Percentiles rank a stretch among this genome's conserved stretches.
Conservation (phyloP, 1,140 invertebrate genomes). For the Protaetia brevitarsis region DNA sequence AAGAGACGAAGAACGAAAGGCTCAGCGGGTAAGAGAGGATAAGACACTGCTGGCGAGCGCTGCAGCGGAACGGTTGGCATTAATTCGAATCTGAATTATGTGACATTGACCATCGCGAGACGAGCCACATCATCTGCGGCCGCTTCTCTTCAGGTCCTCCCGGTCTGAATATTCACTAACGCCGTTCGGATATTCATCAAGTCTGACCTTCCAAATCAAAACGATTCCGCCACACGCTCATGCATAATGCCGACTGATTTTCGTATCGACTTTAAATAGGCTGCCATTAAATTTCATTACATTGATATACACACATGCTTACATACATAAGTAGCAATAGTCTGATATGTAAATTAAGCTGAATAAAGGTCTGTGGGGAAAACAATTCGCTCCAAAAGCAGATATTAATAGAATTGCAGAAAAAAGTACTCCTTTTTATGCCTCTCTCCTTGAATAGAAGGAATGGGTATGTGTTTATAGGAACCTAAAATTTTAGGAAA, state of each 20-base stretch:
- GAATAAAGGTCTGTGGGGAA: no score
- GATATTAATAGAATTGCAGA: no score
- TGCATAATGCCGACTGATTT: constrained; percentile 6
- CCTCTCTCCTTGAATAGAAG: no score
- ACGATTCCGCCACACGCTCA: not conserved
- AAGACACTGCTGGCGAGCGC: not conserved
- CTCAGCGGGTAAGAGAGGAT: not conserved
- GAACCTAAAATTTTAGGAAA: no score
- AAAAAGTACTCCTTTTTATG: no score
- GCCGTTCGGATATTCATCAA: constrained; percentile 6
- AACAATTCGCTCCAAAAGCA: no score
- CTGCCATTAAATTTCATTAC: constrained; percentile 5
- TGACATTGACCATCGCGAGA: constrained; percentile 14
- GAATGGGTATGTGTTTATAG: no score
- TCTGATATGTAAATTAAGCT: no score
- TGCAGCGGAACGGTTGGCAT: not conserved
- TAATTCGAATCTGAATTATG: constrained; percentile 18
- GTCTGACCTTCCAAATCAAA: constrained; percentile 16
- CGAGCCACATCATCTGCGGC: not conserved
- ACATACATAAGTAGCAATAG: no score
- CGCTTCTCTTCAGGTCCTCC: constrained; percentile 1
- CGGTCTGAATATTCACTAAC: constrained; percentile 12
- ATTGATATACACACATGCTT: no score
- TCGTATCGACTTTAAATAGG: not conserved
- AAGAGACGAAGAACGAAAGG: not conserved